phyloP scores from a whole-genome alignment of 2,797 vertebrate species.

The Scolopax bukidnonensis region DNA sequence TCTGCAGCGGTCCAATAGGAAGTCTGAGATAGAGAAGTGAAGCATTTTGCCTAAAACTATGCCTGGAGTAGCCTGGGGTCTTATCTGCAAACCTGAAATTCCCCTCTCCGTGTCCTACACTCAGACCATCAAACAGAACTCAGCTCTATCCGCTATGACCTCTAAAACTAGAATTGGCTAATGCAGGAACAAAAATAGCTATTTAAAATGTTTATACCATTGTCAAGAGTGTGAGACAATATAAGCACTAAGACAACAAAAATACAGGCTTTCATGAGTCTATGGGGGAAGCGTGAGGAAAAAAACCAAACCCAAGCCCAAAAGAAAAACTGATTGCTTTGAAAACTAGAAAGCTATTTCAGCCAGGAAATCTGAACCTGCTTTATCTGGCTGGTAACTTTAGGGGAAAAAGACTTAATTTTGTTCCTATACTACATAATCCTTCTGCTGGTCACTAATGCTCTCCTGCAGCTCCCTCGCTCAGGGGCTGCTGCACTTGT shows the following conservation, averaged over 20 bases:
- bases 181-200: not conserved
- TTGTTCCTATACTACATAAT: not conserved
- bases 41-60: not conserved
- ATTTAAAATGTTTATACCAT: not conserved
- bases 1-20: not conserved
- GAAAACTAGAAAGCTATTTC: not conserved
- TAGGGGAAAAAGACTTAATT: not conserved
- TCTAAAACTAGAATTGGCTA: not conserved
- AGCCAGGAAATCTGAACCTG: not conserved
- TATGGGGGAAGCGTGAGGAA: not conserved
- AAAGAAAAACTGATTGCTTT: not conserved
- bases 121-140: not conserved
- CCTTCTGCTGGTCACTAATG: not conserved
- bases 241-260: conserved; percentile 13
- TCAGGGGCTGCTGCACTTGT: not conserved
- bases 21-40: not conserved
- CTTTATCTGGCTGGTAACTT: not conserved
- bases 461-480: not conserved
- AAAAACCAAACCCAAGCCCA: not conserved
- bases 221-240: not conserved
- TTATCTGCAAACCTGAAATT: not conserved
- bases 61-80: not conserved
- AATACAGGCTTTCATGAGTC: not conserved
- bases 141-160: not conserved
- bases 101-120: not conserved